phyloP scores from a whole-genome alignment of 2,113 vertebrate species.

The Paratilapia polleni region DNA sequence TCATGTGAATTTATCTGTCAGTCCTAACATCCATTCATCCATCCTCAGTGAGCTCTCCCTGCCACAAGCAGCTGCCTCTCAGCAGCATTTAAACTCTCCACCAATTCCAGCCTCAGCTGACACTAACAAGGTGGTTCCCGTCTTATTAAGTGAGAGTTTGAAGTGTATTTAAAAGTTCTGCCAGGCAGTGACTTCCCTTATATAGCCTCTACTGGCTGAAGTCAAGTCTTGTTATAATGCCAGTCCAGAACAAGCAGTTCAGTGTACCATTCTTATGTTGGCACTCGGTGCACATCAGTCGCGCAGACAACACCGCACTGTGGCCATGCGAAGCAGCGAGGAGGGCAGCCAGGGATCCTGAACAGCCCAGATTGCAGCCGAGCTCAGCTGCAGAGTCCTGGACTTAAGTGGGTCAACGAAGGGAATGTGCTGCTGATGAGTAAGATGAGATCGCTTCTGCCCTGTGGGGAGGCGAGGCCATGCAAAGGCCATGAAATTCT shows the following conservation, averaged over 20 bases:
- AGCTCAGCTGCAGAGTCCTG: conserved; percentile 38
- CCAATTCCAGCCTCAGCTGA: conserved; percentile 29
- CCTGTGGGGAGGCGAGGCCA: conserved; percentile 58
- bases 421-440: conserved; percentile 48
- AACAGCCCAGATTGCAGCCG: conserved; percentile 18
- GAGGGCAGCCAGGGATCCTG: conserved; percentile 20
- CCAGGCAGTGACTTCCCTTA: conserved; percentile 35
- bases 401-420: conserved; percentile 57
- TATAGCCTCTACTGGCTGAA: conserved; percentile 28
- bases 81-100: conserved; percentile 23
- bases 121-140: conserved; percentile 44
- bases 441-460: conserved; percentile 52
- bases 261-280: conserved; percentile 45
- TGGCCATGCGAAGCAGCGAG: conserved; percentile 34
- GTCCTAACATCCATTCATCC: conserved; percentile 26
- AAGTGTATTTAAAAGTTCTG: conserved; percentile 38
- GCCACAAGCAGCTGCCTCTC: conserved; percentile 57
- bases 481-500: conserved; percentile 62
- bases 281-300: conserved; percentile 41
- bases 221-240: conserved; percentile 51
- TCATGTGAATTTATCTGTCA: conserved; percentile 42
- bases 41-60: conserved; percentile 24
- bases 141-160: conserved; percentile 42
- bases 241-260: conserved; percentile 54
- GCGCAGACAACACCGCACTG: conserved; percentile 30